Evolutionary conservation across 2,888 invertebrate genomes (phyloP), one percentile per base, ranked within the genome.

Genomic region (Adineta ricciae): DNA sequence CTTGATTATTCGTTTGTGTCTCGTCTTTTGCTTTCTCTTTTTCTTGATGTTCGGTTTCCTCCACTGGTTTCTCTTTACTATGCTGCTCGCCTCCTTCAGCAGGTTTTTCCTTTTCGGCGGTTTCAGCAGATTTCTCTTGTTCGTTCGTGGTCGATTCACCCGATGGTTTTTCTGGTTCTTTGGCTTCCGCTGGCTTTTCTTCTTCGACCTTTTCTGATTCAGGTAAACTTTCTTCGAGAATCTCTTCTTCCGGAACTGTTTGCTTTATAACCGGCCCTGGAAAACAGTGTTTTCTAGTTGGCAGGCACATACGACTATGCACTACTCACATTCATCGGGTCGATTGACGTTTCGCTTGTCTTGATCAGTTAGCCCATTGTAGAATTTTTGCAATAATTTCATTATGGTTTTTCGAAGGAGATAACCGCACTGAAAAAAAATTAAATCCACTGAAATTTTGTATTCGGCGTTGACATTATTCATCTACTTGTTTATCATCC

Each of bases 201-300:
- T 52, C 52, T 21, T 52, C 21, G 3, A 21, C 21, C 24, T 52
- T 52, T 52, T 52, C 52, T 52, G 52, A 7, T 21, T 19, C 21
- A 3, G 52, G 21, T 52, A 7, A 21, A 1, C 2, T 21, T 52
- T 52, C 52, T 21, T 52, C 52, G 14, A 2, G 16, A 7, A 50
- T 50, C 9, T 50, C 50, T 54, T 84, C 84, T 32, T 64, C 54
- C 82, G 49, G 50, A 21, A 72, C 50, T 11, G n/a, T 52, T 73
- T 83, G 85, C 50, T 85, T 83, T 24, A 83, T 1, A 84, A 85
- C 83, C 41, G 85, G 85, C 85, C 85, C 85, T 85, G 5, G 16
- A 46, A 24, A 54, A 83, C 21, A 50, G 8, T 83, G n/a, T n/a
- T 36, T 21, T 21, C 32, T 83, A 50, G 24, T 5, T 21, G 24